Evolutionary conservation across 1,140 invertebrate genomes (phyloP).

Genomic region (Heliconius hermathena): DNA sequence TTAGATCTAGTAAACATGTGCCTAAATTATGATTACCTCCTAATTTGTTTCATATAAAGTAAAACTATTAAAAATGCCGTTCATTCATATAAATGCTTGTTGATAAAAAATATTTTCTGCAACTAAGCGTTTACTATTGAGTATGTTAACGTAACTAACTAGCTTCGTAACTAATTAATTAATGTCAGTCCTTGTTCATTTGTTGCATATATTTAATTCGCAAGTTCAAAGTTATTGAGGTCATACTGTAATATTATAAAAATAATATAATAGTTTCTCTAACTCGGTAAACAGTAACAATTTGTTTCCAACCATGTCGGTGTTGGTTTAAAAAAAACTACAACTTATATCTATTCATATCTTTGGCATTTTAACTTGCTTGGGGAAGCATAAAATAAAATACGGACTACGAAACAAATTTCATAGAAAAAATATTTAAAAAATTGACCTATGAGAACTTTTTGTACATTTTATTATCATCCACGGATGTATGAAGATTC

Average conservation of each 20-base stretch:
- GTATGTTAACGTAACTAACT: constrained; percentile 68
- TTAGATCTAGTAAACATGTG: constrained; percentile 38
- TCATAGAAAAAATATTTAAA: constrained; percentile 12
- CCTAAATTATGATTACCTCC: constrained; percentile 32
- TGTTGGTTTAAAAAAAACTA: constrained; percentile 32
- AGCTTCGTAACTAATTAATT: constrained; percentile 59
- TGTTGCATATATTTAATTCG: constrained; percentile 66
- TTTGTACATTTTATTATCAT: constrained; percentile 4
- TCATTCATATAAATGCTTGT: constrained; percentile 56
- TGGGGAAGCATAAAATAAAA: constrained; percentile 45
- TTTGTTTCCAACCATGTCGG: constrained; percentile 73
- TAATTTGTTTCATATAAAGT: constrained; percentile 37
- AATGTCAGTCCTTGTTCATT: constrained; percentile 71
- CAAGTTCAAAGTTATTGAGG: constrained; percentile 68
- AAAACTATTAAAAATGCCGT: constrained; percentile 46
- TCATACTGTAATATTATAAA: constrained; percentile 69
- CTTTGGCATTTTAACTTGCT: constrained; percentile 76
- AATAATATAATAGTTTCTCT: constrained; percentile 70
- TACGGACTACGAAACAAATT: background rate
- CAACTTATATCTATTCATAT: constrained; percentile 75
- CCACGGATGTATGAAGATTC: background rate
- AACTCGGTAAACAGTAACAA: constrained; percentile 75
- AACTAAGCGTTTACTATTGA: constrained; percentile 63
- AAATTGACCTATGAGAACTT: background rate
- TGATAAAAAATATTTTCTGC: constrained; percentile 54